Evolutionary conservation across 2,797 vertebrate species (phyloP), one percentile per base, ranked within the genome.

Genomic region (Sebastes kiyomatsui): DNA sequence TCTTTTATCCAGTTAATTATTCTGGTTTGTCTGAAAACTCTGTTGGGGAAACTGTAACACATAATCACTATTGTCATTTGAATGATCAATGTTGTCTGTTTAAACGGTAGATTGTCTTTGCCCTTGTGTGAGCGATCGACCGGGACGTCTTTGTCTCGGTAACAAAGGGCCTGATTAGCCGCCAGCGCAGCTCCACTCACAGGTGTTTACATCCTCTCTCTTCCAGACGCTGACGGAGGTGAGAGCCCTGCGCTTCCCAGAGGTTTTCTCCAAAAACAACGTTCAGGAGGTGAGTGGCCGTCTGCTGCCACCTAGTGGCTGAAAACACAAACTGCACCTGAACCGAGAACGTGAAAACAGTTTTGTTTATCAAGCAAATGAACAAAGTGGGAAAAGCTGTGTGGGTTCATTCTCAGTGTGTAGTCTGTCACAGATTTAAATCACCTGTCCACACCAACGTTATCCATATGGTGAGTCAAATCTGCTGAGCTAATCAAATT

Each of bases 181-280:
- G 30, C 56, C 58, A 60, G 77, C 67, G 3, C 69, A 5, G 77
- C 79, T 81, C 30, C 18, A 9, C 84, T 90, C 87, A 90, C 86
- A 85, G 84, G 81, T 92, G 90, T 91, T 93, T 88, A 80, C 88
- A 27, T 91, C 76, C 30, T 87, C 70, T 83, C 74, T 83, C 72
- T 67, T 87, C 62, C 92, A 99, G 99, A 98, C 96, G 0, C 95
- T 99, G 92, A 98, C 96, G 30, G 97, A 98, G 89, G 97, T 99
- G 82, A 94, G 98, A 76, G 95, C 93, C 42, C 92, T 97, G 91
- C 96, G 94, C 77, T 99, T 99, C 93, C 99, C 99, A 18, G 86
- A 91, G 25, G 67, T 96, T 1, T 99, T 99, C 94, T 95, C 95
- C 92, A 96, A 96, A 89, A 97, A 97, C 93, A 99, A 98, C 79